These are phyloP conservation scores for Phyllotis vaccarum DNA, from an alignment of 2,797 vertebrate genomes.

Conservation along the genomic window DNA sequence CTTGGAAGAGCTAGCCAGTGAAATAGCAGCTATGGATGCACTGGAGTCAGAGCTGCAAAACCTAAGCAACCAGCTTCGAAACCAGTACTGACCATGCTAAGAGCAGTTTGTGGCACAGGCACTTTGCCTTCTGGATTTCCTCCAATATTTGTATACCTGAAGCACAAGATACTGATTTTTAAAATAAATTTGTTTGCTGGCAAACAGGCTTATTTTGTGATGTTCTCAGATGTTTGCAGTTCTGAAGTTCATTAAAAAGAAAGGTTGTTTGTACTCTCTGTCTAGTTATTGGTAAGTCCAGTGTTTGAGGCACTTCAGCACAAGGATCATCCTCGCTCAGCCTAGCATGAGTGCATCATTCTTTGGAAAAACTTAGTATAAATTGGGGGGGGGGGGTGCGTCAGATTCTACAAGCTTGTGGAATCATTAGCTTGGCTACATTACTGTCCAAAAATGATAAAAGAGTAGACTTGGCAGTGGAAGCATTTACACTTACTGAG, in stretches of 20 bases:
- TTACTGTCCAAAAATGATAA: slow-evolving; percentile 77
- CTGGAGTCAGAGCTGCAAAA: slow-evolving; percentile 92
- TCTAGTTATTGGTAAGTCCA: slow-evolving; percentile 70
- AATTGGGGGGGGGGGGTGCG: slow-evolving; percentile 17
- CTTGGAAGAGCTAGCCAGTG: slow-evolving; percentile 89
- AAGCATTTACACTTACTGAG: slow-evolving; percentile 70
- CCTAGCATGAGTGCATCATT: slow-evolving; percentile 75
- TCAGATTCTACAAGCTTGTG: slow-evolving; percentile 28
- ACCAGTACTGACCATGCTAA: slow-evolving; percentile 83
- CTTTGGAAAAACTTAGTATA: slow-evolving; percentile 74
- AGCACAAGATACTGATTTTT: slow-evolving; percentile 35
- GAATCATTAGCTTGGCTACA: slow-evolving; percentile 56
- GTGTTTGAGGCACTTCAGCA: slow-evolving; percentile 35
- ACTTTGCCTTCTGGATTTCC: background rate
- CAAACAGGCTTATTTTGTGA: slow-evolving; percentile 58
- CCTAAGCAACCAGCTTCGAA: slow-evolving; percentile 89
- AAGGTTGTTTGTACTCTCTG: slow-evolving; percentile 54
- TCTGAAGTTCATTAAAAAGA: background rate
- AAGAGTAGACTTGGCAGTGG: slow-evolving; percentile 15
- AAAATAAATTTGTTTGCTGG: slow-evolving; percentile 77
- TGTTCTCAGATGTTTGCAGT: slow-evolving; percentile 62
- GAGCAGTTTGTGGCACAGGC: background rate
- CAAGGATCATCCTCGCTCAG: slow-evolving; percentile 69
- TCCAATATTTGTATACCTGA: background rate
- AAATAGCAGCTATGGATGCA: slow-evolving; percentile 89